A percentile compares a stretch with the other conserved stretches of the same genome.
These are phyloP conservation scores for Turdus rufiventris DNA, from an alignment of 2,113 vertebrate genomes.

Conservation along the genomic window DNA sequence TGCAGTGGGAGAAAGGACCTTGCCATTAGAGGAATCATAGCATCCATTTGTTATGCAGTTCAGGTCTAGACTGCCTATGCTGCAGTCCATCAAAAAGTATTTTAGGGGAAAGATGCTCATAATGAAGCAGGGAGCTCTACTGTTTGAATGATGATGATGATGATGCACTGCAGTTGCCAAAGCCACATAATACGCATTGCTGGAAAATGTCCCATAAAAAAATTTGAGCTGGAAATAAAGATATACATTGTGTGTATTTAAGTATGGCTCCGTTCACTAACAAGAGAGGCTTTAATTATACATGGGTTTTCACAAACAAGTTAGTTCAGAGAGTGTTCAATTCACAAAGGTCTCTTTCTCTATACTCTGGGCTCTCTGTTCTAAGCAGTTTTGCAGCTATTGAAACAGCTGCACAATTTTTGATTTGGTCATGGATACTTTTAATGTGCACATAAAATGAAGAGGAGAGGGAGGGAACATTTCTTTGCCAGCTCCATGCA, in stretches of 20 bases:
- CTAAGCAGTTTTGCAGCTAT: constrained; percentile 63
- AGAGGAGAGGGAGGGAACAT: constrained; percentile 37
- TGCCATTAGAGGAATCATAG: constrained; percentile 49
- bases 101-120: constrained; percentile 39
- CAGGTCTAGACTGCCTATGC: constrained; percentile 25
- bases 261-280: constrained; percentile 58
- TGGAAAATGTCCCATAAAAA: constrained; percentile 42
- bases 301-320: constrained; percentile 72
- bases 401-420: constrained; percentile 72
- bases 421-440: constrained; percentile 72
- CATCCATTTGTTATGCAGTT: constrained; percentile 53
- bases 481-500: constrained; percentile 38
- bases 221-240: constrained; percentile 54
- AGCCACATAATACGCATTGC: constrained; percentile 18
- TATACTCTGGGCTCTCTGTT: constrained; percentile 56
- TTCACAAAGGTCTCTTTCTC: constrained; percentile 69
- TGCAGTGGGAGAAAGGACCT: constrained; percentile 45
- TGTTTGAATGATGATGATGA: constrained; percentile 60
- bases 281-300: constrained; percentile 71
- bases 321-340: constrained; percentile 67
- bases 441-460: constrained; percentile 69
- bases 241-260: constrained; percentile 64
- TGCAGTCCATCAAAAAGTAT: constrained; percentile 56
- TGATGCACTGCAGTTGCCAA: constrained; percentile 47
- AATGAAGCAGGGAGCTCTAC: constrained; percentile 46